These are phyloP conservation scores for Ageneiosus marmoratus DNA, from an alignment of 2,113 vertebrate genomes.

Conservation along the genomic window DNA sequence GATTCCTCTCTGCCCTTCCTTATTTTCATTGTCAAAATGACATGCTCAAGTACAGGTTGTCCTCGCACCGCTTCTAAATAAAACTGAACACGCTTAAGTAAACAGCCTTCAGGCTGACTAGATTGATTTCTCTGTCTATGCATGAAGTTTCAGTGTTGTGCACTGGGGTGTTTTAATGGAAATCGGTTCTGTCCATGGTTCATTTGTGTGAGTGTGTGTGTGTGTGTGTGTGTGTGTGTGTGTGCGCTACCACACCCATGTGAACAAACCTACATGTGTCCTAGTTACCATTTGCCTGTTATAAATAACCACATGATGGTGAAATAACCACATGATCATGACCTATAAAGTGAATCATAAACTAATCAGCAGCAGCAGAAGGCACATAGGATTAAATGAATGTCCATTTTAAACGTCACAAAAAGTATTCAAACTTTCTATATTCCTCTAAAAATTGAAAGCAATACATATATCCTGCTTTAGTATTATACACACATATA, in stretches of 20 bases:
- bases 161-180: constrained; percentile 17
- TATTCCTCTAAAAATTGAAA: background rate
- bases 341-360: constrained; percentile 29
- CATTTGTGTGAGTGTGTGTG: background rate
- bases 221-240: background rate
- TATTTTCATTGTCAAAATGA: constrained; percentile 21
- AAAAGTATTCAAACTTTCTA: background rate
- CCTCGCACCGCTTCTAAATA: background rate
- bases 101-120: background rate
- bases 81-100: background rate
- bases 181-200: constrained; percentile 9
- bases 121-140: background rate
- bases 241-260: constrained; percentile 19
- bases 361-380: background rate
- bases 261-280: constrained; percentile 20
- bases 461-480: background rate
- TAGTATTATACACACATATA: background rate
- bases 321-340: constrained; percentile 23
- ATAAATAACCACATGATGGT: constrained; percentile 22
- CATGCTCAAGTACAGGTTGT: background rate
- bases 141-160: background rate
- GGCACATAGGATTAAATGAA: background rate
- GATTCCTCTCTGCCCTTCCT: background rate
- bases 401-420: background rate
- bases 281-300: constrained; percentile 24